Conservation (phyloP, 2,797 vertebrate genomes). For the Sebastes glaucus region DNA sequence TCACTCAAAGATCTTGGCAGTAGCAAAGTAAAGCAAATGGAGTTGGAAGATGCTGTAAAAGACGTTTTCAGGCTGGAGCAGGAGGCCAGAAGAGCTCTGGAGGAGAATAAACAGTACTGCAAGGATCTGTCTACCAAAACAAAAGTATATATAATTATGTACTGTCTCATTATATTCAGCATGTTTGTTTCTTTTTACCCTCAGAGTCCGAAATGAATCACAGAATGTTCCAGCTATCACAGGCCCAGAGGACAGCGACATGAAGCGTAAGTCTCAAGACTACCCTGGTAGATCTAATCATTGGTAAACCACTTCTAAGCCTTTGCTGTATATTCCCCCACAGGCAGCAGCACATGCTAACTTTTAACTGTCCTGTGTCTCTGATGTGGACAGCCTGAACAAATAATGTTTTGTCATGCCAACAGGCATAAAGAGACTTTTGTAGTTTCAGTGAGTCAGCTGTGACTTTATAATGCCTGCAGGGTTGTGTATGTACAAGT, state of each 20-base stretch:
- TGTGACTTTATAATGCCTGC: slow-evolving; percentile 17
- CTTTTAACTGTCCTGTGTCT: slow-evolving; percentile 12
- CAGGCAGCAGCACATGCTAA: slow-evolving; percentile 31
- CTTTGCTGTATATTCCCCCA: background rate
- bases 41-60: slow-evolving; percentile 56
- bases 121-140: background rate
- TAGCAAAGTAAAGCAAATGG: slow-evolving; percentile 15
- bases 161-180: background rate
- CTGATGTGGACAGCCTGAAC: slow-evolving; percentile 23
- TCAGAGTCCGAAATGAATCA: slow-evolving; percentile 69
- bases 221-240: slow-evolving; percentile 36
- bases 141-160: background rate
- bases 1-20: slow-evolving; percentile 24
- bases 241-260: slow-evolving; percentile 23
- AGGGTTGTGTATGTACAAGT: background rate
- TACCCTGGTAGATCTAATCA: slow-evolving; percentile 4
- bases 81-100: slow-evolving; percentile 51
- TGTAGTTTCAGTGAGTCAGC: slow-evolving; percentile 25
- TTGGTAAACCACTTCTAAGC: slow-evolving; percentile 21
- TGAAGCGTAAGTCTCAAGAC: slow-evolving; percentile 42
- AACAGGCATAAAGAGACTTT: slow-evolving; percentile 11
- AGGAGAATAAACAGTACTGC: slow-evolving; percentile 72
- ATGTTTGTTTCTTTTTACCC: slow-evolving; percentile 18
- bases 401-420: slow-evolving; percentile 37
- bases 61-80: slow-evolving; percentile 61